Conservation (phyloP, 2,113 vertebrate genomes). For the Elgaria multicarinata region DNA sequence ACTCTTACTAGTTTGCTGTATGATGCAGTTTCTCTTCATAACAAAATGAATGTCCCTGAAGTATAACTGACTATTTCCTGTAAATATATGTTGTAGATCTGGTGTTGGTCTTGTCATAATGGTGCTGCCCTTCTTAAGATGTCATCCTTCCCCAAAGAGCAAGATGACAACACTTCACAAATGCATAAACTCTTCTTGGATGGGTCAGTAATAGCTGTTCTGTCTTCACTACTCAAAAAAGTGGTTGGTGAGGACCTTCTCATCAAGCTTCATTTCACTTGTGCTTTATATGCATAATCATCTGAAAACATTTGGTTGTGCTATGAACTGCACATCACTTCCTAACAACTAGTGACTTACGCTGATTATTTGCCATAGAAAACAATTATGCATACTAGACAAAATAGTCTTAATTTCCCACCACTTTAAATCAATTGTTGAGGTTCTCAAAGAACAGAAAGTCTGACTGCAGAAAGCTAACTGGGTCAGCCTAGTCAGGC, state of each 20-base stretch:
- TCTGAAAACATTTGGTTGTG: not conserved
- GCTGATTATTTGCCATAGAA: not conserved
- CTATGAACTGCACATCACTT: not conserved
- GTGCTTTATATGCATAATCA: not conserved
- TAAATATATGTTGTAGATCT: constrained; percentile 79
- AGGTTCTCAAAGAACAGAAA: not conserved
- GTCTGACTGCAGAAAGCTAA: not conserved
- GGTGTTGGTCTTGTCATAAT: constrained; percentile 89
- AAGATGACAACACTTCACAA: constrained; percentile 82
- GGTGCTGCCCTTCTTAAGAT: constrained; percentile 88
- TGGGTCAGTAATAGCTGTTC: constrained; percentile 77
- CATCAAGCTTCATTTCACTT: not conserved
- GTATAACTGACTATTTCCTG: not conserved
- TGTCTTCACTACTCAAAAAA: constrained; percentile 34
- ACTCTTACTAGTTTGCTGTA: not conserved
- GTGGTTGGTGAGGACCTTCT: constrained; percentile 60
- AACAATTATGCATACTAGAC: not conserved
- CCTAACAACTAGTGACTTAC: not conserved
- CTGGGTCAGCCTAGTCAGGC: not conserved
- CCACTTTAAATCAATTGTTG: not conserved
- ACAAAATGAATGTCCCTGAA: not conserved
- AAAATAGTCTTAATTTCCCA: not conserved
- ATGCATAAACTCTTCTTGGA: constrained; percentile 83
- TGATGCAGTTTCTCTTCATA: not conserved
- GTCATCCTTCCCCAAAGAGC: constrained; percentile 80